Evolutionary conservation across 2,113 vertebrate species (phyloP).

Genomic region (Campylomormyrus numenius): DNA sequence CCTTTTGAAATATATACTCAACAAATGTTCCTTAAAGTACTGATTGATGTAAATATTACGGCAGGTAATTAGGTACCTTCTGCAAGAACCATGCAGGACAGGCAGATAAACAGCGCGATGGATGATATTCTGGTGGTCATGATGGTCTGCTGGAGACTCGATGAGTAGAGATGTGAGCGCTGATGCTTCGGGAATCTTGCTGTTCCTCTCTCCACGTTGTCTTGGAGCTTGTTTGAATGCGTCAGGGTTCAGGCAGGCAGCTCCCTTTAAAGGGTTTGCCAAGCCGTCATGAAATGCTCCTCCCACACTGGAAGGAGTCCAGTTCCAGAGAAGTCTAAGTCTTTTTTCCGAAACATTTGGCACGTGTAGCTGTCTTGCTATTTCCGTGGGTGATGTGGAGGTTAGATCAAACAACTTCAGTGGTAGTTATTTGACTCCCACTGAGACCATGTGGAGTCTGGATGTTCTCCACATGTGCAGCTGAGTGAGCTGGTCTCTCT

Average conservation of each 20-base stretch:
- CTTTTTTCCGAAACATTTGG: background rate
- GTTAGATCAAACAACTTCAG: background rate
- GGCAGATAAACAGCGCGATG: slow-evolving; percentile 26
- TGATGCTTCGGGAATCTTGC: background rate
- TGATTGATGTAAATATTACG: background rate
- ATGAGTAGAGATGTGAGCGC: background rate
- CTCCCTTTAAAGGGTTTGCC: background rate
- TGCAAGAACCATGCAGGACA: background rate
- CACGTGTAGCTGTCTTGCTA: background rate
- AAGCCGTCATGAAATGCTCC: background rate
- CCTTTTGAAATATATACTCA: background rate
- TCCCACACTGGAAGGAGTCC: background rate
- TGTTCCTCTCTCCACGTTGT: background rate
- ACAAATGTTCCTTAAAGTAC: background rate
- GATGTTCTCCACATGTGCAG: background rate
- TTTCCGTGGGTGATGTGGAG: background rate
- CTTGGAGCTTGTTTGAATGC: background rate
- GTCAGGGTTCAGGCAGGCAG: background rate
- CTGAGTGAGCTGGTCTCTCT: background rate
- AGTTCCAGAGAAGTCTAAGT: background rate
- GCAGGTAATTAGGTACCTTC: background rate
- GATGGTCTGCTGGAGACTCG: background rate
- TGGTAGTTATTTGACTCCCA: background rate
- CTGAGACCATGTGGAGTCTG: background rate
- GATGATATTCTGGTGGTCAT: slow-evolving; percentile 24